Evolutionary conservation across 2,797 vertebrate genomes (phyloP).

Genomic region (Coendou prehensilis): DNA sequence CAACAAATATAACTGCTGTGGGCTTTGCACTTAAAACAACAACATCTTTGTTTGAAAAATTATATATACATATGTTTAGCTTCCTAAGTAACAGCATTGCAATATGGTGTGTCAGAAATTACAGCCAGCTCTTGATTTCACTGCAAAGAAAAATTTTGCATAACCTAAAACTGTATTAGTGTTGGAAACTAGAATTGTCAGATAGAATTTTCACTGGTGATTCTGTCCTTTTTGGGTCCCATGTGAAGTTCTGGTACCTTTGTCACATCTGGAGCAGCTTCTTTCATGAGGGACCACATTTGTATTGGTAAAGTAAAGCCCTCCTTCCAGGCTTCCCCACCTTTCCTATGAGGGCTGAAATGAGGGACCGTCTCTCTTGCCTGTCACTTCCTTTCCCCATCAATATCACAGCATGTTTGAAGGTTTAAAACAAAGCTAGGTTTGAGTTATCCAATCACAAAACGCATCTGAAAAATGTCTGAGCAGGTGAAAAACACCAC

Average conservation of each 20-base stretch:
- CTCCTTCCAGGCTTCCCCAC: background rate
- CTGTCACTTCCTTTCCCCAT: constrained; percentile 67
- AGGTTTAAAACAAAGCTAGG: constrained; percentile 87
- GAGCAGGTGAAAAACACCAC: constrained; percentile 79
- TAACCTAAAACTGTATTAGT: constrained; percentile 71
- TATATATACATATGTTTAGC: constrained; percentile 65
- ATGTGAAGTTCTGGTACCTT: background rate
- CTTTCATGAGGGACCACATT: background rate
- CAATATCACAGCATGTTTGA: constrained; percentile 63
- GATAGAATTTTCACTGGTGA: constrained; percentile 47
- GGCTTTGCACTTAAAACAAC: constrained; percentile 71
- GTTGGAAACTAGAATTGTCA: constrained; percentile 60
- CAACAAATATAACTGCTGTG: constrained; percentile 73
- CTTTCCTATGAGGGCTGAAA: background rate
- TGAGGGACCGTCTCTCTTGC: constrained; percentile 20
- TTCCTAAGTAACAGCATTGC: constrained; percentile 50
- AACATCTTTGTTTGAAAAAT: constrained; percentile 80
- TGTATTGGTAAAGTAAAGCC: background rate
- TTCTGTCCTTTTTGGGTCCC: background rate
- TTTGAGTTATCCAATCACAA: constrained; percentile 86
- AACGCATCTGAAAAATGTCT: constrained; percentile 86
- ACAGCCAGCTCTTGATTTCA: constrained; percentile 60
- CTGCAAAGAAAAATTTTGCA: constrained; percentile 74
- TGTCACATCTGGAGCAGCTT: background rate
- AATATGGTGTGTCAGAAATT: constrained; percentile 70